Evolutionary conservation across 2,797 vertebrate genomes (phyloP).

Genomic region (Champsocephalus esox): DNA sequence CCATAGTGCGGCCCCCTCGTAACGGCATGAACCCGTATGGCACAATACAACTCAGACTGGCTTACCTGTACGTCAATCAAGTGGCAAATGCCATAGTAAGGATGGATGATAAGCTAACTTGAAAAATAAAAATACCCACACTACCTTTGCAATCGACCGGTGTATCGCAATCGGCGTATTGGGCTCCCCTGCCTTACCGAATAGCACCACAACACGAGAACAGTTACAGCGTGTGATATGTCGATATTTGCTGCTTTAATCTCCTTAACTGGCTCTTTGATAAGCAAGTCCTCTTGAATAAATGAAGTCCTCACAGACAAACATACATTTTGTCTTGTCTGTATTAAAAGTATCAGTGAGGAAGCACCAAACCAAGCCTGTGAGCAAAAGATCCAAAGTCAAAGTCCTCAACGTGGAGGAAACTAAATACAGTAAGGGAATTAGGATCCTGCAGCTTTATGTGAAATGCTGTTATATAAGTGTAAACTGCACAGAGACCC

Average conservation of each 20-base stretch:
- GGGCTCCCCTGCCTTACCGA: no score
- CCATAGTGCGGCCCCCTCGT: no score
- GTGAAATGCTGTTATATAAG: neutral
- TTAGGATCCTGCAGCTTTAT: neutral
- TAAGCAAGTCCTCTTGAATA: neutral
- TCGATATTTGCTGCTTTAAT: conserved; percentile 3
- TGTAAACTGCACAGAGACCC: neutral
- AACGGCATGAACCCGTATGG: no score
- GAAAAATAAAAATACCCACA: no score
- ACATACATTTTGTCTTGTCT: no score
- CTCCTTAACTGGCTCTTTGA: neutral
- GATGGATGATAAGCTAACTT: no score
- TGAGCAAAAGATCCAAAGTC: neutral
- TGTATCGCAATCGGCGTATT: no score
- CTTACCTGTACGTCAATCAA: no score
- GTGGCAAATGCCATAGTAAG: no score
- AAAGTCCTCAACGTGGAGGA: neutral
- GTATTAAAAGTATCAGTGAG: neutral
- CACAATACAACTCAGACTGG: no score
- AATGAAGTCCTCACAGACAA: no score
- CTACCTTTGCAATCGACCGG: no score
- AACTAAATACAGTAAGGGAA: neutral
- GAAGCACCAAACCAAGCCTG: neutral
- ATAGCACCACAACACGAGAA: neutral
- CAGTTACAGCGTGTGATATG: neutral